Base-by-base conservation (phyloP, 2,797 vertebrate genomes). In the Sternarchorhynchus goeldii region DNA sequence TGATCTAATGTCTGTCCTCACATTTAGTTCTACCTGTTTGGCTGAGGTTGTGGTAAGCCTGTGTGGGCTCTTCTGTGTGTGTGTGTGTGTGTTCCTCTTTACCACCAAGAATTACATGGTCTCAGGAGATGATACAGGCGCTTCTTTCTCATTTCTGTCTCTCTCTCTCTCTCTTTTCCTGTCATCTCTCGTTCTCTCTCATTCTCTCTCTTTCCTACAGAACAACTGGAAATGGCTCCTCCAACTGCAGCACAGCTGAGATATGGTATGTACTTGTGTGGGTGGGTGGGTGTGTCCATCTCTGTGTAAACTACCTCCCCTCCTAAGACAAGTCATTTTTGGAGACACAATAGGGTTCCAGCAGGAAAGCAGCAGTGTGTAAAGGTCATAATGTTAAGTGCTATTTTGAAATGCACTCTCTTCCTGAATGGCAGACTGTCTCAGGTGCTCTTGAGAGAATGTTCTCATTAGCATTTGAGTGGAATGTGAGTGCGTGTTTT, bases 111-210 rank as follows among this genome's bases (percentile, higher is more conserved):
- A 69, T 31, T 75, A 16, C 45, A 32, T 34, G 60, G 72, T 50
- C 45, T 50, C 45, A 41, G 45, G 45, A 12, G 45, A 50, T 50
- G 45, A 50, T 50, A 50, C 45, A 12, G 12, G 45, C 14, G 45
- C 12, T 14, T 50, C 50, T 41, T 25, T 25, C 25, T 25, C 25
- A 25, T 25, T 1, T 25, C 25, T 25, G 25, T 25, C 36, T 25
- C 31, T 50, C 34, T 31, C 55, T 14, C 39, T 34, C 60, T 67
- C 32, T 57, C 12, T 67, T 85, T 85, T 85, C 82, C 83, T 75
- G 85, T 81, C 91, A 96, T 96, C 96, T 58, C 60, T 55, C 72
- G n/a, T n/a, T 67, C 58, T 75, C 25, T 63, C 62, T 56, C 67
- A 67, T 59, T 39, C 31, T 70, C 45, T 69, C 8, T 31, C 12